Conservation (phyloP, 1,140 invertebrate species). For the Drosophila micromelanica region DNA sequence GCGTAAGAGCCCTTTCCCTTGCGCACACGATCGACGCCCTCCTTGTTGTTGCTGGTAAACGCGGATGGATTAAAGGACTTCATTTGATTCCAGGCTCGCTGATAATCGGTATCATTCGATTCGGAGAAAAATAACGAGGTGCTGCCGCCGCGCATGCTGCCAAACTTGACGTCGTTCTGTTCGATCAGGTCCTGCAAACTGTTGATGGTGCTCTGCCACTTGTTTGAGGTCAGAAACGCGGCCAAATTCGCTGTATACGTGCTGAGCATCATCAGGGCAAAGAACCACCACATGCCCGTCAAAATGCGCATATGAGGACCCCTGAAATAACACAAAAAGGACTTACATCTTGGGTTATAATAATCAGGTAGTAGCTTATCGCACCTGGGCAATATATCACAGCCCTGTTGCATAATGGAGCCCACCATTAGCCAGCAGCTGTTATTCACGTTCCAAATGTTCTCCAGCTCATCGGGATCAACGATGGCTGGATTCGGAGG, state of each 20-base stretch:
- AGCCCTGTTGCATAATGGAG: constrained; percentile 93
- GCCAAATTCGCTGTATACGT: constrained; percentile 98
- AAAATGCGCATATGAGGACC: constrained; percentile 93
- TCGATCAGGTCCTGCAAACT: constrained; percentile 94
- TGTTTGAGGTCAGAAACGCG: constrained; percentile 95
- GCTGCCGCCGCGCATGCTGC: constrained; percentile 90
- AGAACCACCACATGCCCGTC: constrained; percentile 97
- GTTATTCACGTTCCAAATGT: constrained; percentile 91
- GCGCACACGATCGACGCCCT: constrained; percentile 92
- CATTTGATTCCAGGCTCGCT: constrained; percentile 92
- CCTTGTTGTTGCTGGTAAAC: constrained; percentile 91
- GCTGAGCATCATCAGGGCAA: constrained; percentile 96
- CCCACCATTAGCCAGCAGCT: constrained; percentile 91
- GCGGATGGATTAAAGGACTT: constrained; percentile 91
- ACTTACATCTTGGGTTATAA: no score
- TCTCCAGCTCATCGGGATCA: constrained; percentile 90
- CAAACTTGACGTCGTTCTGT: constrained; percentile 95
- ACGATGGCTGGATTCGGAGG: constrained; percentile 91
- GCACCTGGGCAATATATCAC: constrained; percentile 92
- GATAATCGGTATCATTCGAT: constrained; percentile 90
- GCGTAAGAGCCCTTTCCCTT: constrained; percentile 89
- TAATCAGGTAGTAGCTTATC: constrained; percentile 51
- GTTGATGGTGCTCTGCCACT: constrained; percentile 93
- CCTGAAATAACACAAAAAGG: constrained; percentile 83
- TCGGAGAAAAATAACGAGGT: constrained; percentile 86